phyloP scores from a whole-genome alignment of 2,888 invertebrate genomes.

The Mamestra brassicae region DNA sequence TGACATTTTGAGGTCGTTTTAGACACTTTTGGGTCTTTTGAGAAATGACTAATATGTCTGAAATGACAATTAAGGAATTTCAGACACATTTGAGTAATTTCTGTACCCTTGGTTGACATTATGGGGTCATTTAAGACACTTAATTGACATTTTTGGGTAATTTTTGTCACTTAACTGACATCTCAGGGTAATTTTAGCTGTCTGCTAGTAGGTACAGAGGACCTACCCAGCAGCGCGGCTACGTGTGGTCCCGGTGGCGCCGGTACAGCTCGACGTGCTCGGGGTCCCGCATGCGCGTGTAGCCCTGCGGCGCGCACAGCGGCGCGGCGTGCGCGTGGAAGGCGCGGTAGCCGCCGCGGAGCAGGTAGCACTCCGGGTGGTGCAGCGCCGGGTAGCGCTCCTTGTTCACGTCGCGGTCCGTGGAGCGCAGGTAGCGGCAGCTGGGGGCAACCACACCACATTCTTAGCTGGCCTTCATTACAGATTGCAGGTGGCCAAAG shows the following conservation, averaged over 20 bases:
- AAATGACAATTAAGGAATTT: too few species aligned
- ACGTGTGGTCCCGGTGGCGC: constrained; percentile 86
- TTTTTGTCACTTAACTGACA: too few species aligned
- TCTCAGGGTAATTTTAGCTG: not conserved
- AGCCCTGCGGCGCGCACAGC: constrained; percentile 93
- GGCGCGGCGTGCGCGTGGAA: constrained; percentile 94
- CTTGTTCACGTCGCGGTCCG: constrained; percentile 95
- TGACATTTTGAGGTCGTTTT: too few species aligned
- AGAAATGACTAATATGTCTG: too few species aligned
- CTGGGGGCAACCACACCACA: too few species aligned
- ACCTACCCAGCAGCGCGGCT: not conserved
- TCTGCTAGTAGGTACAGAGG: too few species aligned
- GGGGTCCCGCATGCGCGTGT: constrained; percentile 97
- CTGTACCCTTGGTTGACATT: not conserved
- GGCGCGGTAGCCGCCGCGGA: constrained; percentile 93
- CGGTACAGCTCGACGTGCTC: constrained; percentile 93
- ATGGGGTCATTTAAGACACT: not conserved
- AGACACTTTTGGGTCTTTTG: not conserved
- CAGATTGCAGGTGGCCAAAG: too few species aligned
- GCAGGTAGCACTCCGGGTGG: constrained; percentile 98
- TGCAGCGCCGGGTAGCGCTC: constrained; percentile 96
- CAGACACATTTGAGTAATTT: too few species aligned
- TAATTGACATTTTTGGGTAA: not conserved
- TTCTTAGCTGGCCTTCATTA: too few species aligned
- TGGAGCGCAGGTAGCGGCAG: constrained; percentile 95